Base-by-base conservation (phyloP, 2,113 vertebrate species). In the Silurus meridionalis region DNA sequence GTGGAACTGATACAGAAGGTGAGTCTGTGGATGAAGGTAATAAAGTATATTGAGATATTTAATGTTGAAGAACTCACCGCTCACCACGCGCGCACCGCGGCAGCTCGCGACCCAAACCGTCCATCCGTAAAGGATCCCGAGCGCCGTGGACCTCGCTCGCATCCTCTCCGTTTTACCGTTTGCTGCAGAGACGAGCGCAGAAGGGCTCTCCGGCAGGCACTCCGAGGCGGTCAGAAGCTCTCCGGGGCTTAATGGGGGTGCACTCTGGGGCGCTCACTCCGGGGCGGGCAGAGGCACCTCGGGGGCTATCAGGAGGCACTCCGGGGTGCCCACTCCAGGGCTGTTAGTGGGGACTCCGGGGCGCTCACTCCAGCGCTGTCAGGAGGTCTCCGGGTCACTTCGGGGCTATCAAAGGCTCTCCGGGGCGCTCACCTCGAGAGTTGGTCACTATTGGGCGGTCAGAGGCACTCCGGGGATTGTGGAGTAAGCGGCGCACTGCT, bases 81-180 rank as follows among this genome's bases (percentile, higher is more conserved):
- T 92, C 57, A 92, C 80, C 75, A 92, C 89, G 86, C 92, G 86
- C 4, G 89, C 87, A 28, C 90, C 75, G 50, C 48, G 63, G 85
- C 63, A 64, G 78, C 80, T 80, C 19, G 84, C n/a, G 61, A 88
- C 55, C 52, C 88, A 80, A 6, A 86, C 58, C 5, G 86, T 80
- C 61, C 90, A 23, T 57, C 82, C 90, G 37, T 82, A 89, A 28
- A 91, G 80, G 50, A 86, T 63, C 48, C 75, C 53, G 28, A 90
- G 64, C 28, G 80, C 82, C 55, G 58, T 85, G 61, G 19, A 72
- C 3, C 83, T 82, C 85, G 53, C 77, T 83, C 82, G 85, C 89
- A 88, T 91, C 82, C 86, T 91, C 75, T 64, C 80, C 14, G 53
- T 25, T 25, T 79, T 8, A 58, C 57, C 19, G 79, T 46, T 1